Base-by-base conservation (phyloP, 2,888 invertebrate genomes). In the Stenichneumon culpator region DNA sequence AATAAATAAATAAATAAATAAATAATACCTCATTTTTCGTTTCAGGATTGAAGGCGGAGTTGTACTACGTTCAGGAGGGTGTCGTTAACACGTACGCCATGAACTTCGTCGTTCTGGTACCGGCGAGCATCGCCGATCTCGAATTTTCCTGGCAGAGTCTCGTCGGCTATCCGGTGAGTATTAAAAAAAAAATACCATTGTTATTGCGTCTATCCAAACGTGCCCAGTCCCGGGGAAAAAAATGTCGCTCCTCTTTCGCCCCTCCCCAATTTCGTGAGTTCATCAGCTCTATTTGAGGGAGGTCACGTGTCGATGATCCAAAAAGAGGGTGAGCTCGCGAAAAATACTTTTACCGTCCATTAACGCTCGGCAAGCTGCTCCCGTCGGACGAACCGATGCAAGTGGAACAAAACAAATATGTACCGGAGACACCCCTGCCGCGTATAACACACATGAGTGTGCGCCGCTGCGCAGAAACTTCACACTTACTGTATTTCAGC, bases 141-240 rank as follows among this genome's bases (percentile, higher is more conserved):
- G 97, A 97, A 94, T 98, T 98, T 94, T 97, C 97, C 92, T 98
- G 98, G 98, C 97, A 97, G 92, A 97, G 97, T 88, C 95, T 97
- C 70, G 96, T 96, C 60, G 95, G 96, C 89, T 95, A 96, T 94
- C 97, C 97, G 95, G 97, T 97, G 94, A 95, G 96, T 94, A 88
- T 39, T 28, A 68, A 85, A 82, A 77, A 47, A 67, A 67, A 16
- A 32, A 79, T 47, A 60, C 39, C 11, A 25, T 16, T 39, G 4
- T 60, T 47, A 39, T 36, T 63, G 11, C 14, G 19, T 44, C 44
- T 9, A 36, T 63, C 16, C 28, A 74, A 47, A 63, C 60, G 60
- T 63, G 60, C 32, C 60, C 6, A 63, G 16, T 63, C 6, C 11
- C 60, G 60, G 32, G 28, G 4, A 28, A 16, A 60, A 60, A 28